Evolutionary conservation across 1,140 invertebrate genomes (phyloP), one percentile per base, ranked within the genome.

Genomic region (Proales similis): DNA sequence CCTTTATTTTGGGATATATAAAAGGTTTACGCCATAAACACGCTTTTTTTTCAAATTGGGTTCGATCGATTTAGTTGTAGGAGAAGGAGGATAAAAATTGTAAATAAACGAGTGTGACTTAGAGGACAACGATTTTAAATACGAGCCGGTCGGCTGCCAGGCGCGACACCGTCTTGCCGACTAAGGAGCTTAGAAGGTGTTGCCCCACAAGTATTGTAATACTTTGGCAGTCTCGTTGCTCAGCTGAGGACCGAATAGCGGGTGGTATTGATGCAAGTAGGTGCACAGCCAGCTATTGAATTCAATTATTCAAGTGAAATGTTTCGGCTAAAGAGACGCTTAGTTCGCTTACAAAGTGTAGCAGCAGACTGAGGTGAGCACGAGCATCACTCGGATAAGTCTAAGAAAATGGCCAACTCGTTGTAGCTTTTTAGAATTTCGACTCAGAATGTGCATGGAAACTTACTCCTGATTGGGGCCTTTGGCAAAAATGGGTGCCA

Each of bases 221-320:
- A 24, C 61, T 63, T 47, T 48, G 5, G 61, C 61, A n/a, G 32
- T 30, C 42, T 48, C 45, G 29, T 47, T 47, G 9, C n/a, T 48
- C 20, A 63, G 9, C 30, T 63, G 61, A 12, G 61, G 61, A n/a
- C 45, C 61, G 29, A 63, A 43, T 48, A 63, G 17, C 22, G 61
- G 61, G 26, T 48, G 39, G 24, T 48, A 63, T 48, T 63, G 61
- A 14, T 48, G 45, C 5, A 63, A 19, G 42, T 43, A 47, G 1
- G 39, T 48, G 19, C 61, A 63, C 4, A 63, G 17, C 61, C 61
- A 63, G 20, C 57, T 61, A 9, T 11, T 11, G 14, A 7, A 6
- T 22, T 22, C 43, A 29, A 43, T 9, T 14, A 27, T n/a, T n/a
- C n/a, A 57, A 2, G n/a, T 22, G 1, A 30, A 4, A 32, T 32